Conservation (phyloP, 2,113 vertebrate genomes). For the Paracanthobrama guichenoti region DNA sequence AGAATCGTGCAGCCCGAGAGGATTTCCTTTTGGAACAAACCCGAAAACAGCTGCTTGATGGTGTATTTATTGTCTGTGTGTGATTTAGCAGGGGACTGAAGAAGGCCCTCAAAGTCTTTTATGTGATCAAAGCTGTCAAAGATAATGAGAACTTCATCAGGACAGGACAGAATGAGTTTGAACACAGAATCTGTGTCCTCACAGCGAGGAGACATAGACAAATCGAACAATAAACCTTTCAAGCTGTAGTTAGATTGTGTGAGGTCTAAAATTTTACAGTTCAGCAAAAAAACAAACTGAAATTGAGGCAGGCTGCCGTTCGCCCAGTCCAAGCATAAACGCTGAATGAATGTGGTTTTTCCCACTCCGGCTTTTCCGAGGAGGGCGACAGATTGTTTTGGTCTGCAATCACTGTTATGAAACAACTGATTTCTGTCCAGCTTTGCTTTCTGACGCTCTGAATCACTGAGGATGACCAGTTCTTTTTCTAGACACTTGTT, state of each 20-base stretch:
- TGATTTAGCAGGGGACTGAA: constrained; percentile 60
- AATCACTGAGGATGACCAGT: constrained; percentile 72
- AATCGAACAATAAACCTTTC: constrained; percentile 78
- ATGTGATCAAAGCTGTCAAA: constrained; percentile 90
- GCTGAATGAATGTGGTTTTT: constrained; percentile 83
- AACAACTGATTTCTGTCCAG: constrained; percentile 74
- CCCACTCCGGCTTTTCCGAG: constrained; percentile 81
- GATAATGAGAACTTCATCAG: constrained; percentile 82
- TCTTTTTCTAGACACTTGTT: constrained; percentile 82
- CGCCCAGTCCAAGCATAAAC: constrained; percentile 87
- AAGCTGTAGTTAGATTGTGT: constrained; percentile 70
- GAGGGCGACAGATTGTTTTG: constrained; percentile 65
- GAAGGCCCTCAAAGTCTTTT: constrained; percentile 74
- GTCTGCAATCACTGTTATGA: constrained; percentile 45
- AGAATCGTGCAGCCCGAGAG: constrained; percentile 85
- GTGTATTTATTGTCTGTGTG: constrained; percentile 62
- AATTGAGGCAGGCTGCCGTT: constrained; percentile 78
- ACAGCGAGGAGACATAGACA: constrained; percentile 63
- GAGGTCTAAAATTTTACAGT: constrained; percentile 75
- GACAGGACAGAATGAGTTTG: constrained; percentile 73
- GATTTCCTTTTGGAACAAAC: constrained; percentile 83
- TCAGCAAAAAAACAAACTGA: constrained; percentile 84
- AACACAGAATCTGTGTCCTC: constrained; percentile 71
- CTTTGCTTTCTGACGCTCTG: constrained; percentile 67
- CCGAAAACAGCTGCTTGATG: constrained; percentile 77